phyloP scores from a whole-genome alignment of 2,888 invertebrate genomes.

The Drosophila imparisetae region DNA sequence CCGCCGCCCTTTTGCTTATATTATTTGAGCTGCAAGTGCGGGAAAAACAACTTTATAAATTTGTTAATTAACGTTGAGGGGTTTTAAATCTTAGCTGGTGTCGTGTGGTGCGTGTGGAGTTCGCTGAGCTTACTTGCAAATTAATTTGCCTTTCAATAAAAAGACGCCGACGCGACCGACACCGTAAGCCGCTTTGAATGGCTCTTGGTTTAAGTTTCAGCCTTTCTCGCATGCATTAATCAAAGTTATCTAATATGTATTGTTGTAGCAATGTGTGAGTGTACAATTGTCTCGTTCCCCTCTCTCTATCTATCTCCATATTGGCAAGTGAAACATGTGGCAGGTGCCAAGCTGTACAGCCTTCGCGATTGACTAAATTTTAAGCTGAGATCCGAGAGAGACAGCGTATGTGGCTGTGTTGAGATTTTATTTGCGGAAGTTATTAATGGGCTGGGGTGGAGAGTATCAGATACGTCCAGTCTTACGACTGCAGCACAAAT shows the following conservation, averaged over 20 bases:
- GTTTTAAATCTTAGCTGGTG: slow-evolving; percentile 23
- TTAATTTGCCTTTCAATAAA: slow-evolving; percentile 67
- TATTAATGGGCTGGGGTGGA: slow-evolving; percentile 48
- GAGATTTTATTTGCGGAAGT: slow-evolving; percentile 71
- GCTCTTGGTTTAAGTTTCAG: slow-evolving; percentile 55
- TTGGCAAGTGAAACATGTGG: slow-evolving; percentile 61
- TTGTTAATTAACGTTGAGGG: slow-evolving; percentile 60
- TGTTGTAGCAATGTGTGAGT: slow-evolving; percentile 21
- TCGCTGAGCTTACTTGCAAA: slow-evolving; percentile 68
- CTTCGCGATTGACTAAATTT: slow-evolving; percentile 78
- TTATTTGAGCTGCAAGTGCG: slow-evolving; percentile 32
- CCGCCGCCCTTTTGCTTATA: slow-evolving; percentile 51
- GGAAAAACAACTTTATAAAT: slow-evolving; percentile 33
- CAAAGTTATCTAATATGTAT: slow-evolving; percentile 71
- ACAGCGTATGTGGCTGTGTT: slow-evolving; percentile 15
- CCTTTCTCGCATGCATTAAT: slow-evolving; percentile 64
- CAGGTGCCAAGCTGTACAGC: slow-evolving; percentile 58
- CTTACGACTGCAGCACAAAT: slow-evolving; percentile 38
- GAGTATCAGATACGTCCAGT: slow-evolving; percentile 39
- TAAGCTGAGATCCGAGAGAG: slow-evolving; percentile 51
- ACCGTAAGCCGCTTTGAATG: slow-evolving; percentile 56
- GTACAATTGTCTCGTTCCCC: slow-evolving; percentile 12
- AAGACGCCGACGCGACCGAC: slow-evolving; percentile 32
- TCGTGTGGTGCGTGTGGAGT: slow-evolving; percentile 56
- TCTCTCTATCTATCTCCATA: background rate